Conservation (phyloP, 2,797 vertebrate genomes). For the Pithecia hirsuta region DNA sequence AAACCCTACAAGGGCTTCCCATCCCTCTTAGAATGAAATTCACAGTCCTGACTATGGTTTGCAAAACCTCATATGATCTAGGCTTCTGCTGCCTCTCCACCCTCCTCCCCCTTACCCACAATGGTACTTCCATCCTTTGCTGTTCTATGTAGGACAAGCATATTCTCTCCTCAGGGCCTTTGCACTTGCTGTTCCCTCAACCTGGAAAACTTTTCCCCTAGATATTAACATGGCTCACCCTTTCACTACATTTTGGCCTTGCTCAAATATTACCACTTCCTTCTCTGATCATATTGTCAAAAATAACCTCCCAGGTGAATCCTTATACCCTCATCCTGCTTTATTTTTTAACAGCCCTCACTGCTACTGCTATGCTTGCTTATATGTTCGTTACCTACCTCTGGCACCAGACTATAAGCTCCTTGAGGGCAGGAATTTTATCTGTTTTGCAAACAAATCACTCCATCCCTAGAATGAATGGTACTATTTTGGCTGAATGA, state of each 20-base stretch:
- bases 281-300: neutral
- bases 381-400: neutral
- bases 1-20: neutral
- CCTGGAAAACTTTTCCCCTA: neutral
- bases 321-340: neutral
- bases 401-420: neutral
- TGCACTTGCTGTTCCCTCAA: neutral
- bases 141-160: neutral
- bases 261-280: neutral
- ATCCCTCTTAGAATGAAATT: neutral
- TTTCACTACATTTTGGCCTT: neutral
- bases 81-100: neutral
- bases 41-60: neutral
- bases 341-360: neutral
- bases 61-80: neutral
- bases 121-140: neutral
- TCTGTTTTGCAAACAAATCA: neutral
- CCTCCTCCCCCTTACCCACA: neutral
- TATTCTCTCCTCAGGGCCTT: neutral
- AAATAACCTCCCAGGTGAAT: neutral
- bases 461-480: neutral
- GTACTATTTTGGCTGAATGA: neutral
- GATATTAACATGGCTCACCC: neutral
- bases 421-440: neutral
- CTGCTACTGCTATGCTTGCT: too few relatives aligned